These are phyloP conservation scores for Nebria ingens DNA, from an alignment of 1,140 invertebrate genomes.

Conservation along the genomic window DNA sequence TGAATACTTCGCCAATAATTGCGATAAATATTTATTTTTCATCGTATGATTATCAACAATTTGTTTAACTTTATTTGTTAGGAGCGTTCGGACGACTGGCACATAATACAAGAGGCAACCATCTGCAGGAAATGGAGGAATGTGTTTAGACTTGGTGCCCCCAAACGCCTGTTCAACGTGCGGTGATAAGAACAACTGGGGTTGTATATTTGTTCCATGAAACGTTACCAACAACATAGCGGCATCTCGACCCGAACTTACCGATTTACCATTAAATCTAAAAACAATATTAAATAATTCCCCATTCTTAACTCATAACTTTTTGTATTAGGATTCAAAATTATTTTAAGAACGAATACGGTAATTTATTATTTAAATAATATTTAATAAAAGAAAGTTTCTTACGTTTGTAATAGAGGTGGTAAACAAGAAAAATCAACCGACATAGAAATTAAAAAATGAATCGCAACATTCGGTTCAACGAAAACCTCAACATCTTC, in stretches of 20 bases:
- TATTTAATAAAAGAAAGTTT: too few relatives aligned
- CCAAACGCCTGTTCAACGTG: constrained; percentile 27
- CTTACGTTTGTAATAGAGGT: constrained; percentile 22
- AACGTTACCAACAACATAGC: constrained; percentile 25
- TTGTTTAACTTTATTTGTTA: constrained; percentile 22
- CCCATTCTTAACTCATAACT: constrained; percentile 4
- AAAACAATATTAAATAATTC: constrained; percentile 10
- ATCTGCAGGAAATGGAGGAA: constrained; percentile 24
- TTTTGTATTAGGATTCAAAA: not conserved
- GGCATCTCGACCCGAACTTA: constrained; percentile 26
- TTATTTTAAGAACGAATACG: constrained; percentile 10
- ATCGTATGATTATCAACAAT: constrained; percentile 23
- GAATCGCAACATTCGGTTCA: constrained; percentile 21
- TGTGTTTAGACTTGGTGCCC: constrained; percentile 16
- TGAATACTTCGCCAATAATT: constrained; percentile 23
- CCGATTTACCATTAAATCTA: constrained; percentile 6
- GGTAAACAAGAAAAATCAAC: constrained; percentile 28
- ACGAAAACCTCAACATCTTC: constrained; percentile 31
- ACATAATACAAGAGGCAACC: constrained; percentile 25
- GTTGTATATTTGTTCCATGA: constrained; percentile 20
- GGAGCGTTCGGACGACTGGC: constrained; percentile 18
- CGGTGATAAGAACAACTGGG: constrained; percentile 26
- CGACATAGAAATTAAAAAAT: constrained; percentile 29
- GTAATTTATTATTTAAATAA: not conserved
- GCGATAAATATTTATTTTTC: constrained; percentile 27